Conservation (phyloP, 2,888 invertebrate species). For the Sthenelais limicola region DNA sequence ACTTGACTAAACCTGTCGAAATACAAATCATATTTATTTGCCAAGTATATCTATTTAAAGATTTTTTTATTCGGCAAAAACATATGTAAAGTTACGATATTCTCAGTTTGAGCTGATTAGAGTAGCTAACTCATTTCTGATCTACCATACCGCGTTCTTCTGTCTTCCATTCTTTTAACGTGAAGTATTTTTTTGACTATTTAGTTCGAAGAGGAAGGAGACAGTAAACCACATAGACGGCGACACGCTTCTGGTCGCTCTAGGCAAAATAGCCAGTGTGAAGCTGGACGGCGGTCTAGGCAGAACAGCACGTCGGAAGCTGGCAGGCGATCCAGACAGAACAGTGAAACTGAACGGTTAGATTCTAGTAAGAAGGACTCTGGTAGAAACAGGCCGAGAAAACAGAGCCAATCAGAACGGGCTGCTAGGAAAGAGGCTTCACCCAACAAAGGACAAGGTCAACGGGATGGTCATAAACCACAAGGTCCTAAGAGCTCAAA, state of each 20-base stretch:
- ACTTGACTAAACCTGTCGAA: too few relatives aligned
- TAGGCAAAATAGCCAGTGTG: constrained; percentile 30
- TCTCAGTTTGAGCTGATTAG: too few relatives aligned
- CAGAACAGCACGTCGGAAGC: constrained; percentile 41
- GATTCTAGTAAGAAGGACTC: constrained; percentile 35
- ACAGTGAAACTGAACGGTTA: constrained; percentile 14
- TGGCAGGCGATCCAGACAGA: constrained; percentile 29
- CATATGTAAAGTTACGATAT: too few relatives aligned
- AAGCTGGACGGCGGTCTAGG: constrained; percentile 34
- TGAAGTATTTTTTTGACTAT: too few relatives aligned
- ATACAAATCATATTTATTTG: too few relatives aligned
- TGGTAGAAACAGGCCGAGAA: constrained; percentile 21
- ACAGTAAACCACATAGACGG: constrained; percentile 5
- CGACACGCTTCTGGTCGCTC: constrained; percentile 21
- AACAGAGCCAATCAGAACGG: constrained; percentile 38
- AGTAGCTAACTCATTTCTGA: too few relatives aligned
- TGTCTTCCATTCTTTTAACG: too few relatives aligned
- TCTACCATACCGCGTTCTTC: too few relatives aligned
- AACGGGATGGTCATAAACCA: not conserved
- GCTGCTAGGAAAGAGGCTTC: constrained; percentile 17
- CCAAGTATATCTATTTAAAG: too few relatives aligned
- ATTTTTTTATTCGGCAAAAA: too few relatives aligned
- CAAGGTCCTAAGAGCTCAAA: constrained; percentile 17
- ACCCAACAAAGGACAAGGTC: constrained; percentile 20
- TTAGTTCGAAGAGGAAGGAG: constrained; percentile 25